Conservation (phyloP, 1,140 invertebrate genomes). For the Antheraea mylitta region DNA sequence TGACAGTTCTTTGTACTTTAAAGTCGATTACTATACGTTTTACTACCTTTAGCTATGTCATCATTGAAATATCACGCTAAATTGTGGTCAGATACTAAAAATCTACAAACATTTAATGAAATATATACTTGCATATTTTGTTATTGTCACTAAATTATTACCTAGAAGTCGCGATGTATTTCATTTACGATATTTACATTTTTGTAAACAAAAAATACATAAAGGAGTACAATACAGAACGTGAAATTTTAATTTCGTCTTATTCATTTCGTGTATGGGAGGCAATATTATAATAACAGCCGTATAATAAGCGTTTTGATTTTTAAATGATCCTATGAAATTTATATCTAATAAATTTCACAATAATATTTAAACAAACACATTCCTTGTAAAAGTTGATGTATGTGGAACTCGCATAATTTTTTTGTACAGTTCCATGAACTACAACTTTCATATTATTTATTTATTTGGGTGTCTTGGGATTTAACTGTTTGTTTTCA, state of each 20-base stretch:
- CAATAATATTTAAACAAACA: conserved; percentile 6
- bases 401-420: not conserved
- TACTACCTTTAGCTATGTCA: too few species aligned
- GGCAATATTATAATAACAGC: too few species aligned
- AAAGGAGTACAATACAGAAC: not conserved
- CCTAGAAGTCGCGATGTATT: too few species aligned
- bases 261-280: too few species aligned
- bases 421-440: not conserved
- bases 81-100: too few species aligned
- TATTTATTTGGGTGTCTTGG: not conserved
- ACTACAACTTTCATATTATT: not conserved
- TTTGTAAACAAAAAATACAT: not conserved
- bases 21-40: too few species aligned
- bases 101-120: too few species aligned
- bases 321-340: not conserved
- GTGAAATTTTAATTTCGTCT: not conserved
- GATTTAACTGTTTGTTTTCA: not conserved
- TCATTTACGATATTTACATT: too few species aligned
- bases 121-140: too few species aligned
- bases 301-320: not conserved
- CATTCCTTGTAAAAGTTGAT: conserved; percentile 11
- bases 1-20: too few species aligned
- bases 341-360: not conserved
- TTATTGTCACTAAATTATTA: too few species aligned
- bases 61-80: too few species aligned